Percentiles rank a stretch among this genome's conserved stretches.
phyloP scores from a whole-genome alignment of 37 sponge, comb jelly and placozoan species.

The Diacarnus erythraeanus region DNA sequence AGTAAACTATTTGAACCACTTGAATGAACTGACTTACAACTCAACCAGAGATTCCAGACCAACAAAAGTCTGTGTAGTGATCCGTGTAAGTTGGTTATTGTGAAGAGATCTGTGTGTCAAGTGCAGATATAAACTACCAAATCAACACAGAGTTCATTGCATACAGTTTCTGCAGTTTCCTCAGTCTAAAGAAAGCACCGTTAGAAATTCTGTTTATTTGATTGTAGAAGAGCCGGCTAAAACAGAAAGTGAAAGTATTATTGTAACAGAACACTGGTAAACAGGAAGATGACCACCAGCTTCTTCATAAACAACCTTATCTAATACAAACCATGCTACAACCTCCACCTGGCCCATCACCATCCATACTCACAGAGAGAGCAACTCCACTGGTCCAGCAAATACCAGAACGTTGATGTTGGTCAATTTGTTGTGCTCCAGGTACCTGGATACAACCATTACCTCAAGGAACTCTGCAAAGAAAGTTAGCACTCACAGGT shows the following conservation, averaged over 20 bases:
- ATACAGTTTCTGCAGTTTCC: conserved; percentile 29
- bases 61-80: conserved; percentile 22
- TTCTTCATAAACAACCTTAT: not conserved
- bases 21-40: no score
- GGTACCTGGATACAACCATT: conserved; percentile 7
- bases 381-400: conserved; percentile 12
- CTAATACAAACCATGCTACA: no score
- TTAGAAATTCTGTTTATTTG: conserved; percentile 23
- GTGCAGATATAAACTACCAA: not conserved
- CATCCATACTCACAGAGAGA: conserved; percentile 36
- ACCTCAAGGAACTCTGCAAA: not conserved
- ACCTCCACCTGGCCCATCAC: no score
- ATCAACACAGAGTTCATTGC: not conserved
- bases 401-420: conserved; percentile 25
- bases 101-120: conserved; percentile 8
- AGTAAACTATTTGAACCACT: no score
- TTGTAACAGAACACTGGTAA: no score
- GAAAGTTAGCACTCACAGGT: conserved; percentile 30
- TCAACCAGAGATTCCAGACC: conserved; percentile 28
- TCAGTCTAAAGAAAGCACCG: conserved; percentile 46
- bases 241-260: not conserved
- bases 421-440: conserved; percentile 19
- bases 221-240: conserved; percentile 13
- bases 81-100: not conserved
- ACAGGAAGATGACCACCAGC: no score